phyloP scores from a whole-genome alignment of 1,140 invertebrate species.

The Eriocheir sinensis region DNA sequence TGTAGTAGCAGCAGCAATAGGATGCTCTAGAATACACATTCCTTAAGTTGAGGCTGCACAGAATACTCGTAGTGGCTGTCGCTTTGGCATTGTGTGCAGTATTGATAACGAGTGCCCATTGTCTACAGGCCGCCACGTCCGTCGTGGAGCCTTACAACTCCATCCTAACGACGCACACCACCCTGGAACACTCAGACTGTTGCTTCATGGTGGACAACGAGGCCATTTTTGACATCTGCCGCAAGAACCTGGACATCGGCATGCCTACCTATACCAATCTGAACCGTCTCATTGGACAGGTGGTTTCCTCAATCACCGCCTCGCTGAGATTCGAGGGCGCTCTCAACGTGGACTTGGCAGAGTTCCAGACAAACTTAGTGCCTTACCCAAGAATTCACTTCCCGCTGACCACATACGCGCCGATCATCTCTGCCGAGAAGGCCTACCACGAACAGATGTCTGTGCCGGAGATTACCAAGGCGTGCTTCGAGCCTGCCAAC shows the following conservation, averaged over 20 bases:
- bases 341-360: constrained; percentile 20
- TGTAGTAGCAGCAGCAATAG: not conserved
- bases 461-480: not conserved
- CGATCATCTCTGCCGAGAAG: not conserved
- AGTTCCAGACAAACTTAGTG: not conserved
- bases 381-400: constrained; percentile 13
- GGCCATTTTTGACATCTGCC: constrained; percentile 12
- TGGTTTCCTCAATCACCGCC: not conserved
- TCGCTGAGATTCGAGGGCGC: not conserved
- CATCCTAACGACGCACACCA: constrained; percentile 1
- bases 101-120: not conserved
- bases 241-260: not conserved
- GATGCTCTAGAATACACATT: not conserved
- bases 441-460: not conserved
- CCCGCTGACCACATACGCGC: not conserved
- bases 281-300: not conserved
- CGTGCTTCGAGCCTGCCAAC: not conserved
- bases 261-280: not conserved
- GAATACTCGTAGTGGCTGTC: too few relatives aligned
- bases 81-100: too few relatives aligned
- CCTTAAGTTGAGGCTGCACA: too few relatives aligned
- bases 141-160: not conserved
- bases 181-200: not conserved
- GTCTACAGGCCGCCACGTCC: not conserved
- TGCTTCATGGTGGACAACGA: constrained; percentile 22